These are phyloP conservation scores for Plecotus auritus DNA, from an alignment of 2,113 vertebrate species.

Conservation along the genomic window DNA sequence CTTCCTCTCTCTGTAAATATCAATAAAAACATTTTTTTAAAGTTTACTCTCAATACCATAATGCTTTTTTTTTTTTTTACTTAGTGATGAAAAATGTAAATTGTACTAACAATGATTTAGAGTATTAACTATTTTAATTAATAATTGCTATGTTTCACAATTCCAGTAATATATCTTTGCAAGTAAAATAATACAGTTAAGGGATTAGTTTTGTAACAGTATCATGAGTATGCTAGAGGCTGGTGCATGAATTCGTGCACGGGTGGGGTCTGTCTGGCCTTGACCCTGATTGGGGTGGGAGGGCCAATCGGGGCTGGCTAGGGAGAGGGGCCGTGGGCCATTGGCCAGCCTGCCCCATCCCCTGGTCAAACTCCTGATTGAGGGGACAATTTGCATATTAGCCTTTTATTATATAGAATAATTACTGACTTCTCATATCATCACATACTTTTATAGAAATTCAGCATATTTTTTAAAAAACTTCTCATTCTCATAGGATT, in stretches of 20 bases:
- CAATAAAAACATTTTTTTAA: no score
- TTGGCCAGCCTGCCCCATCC: no score
- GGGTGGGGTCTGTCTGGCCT: no score
- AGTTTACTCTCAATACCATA: neutral
- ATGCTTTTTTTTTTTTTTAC: neutral
- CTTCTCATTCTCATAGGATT: slow-evolving; percentile 10
- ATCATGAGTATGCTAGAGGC: neutral
- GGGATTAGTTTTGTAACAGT: slow-evolving; percentile 31
- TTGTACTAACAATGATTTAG: neutral
- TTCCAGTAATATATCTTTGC: neutral
- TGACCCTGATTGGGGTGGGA: rapidly evolving
- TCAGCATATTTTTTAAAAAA: neutral
- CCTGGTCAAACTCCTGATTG: no score
- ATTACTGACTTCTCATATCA: slow-evolving; percentile 39
- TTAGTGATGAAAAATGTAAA: neutral
- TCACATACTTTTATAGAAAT: slow-evolving; percentile 5
- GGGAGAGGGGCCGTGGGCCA: no score
- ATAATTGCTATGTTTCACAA: slow-evolving; percentile 11
- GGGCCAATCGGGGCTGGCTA: no score
- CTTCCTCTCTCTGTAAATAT: no score
- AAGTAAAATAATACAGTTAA: slow-evolving; percentile 39
- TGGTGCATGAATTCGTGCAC: no score
- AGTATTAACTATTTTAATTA: slow-evolving; percentile 30
- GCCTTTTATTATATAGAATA: neutral
- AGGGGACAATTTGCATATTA: no score